phyloP scores from a whole-genome alignment of 2,797 vertebrate genomes.

The Psittacula derbiana region DNA sequence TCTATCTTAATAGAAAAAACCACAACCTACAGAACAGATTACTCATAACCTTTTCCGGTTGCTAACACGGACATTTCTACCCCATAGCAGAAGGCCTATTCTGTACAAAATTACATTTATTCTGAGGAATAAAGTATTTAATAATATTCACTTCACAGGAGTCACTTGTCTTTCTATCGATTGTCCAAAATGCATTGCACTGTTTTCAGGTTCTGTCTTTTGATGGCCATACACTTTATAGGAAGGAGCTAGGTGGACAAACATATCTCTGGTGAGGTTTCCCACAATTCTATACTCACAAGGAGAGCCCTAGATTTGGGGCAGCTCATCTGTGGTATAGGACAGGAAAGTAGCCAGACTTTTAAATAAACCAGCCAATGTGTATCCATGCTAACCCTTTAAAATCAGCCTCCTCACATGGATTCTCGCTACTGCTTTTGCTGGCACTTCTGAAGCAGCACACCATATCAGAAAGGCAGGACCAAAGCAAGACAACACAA shows the following conservation, averaged over 20 bases:
- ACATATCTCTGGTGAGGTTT: not conserved
- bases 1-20: not conserved
- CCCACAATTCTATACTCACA: not conserved
- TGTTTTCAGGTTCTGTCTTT: not conserved
- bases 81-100: accelerated
- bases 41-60: not conserved
- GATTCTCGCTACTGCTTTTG: not conserved
- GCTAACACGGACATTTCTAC: not conserved
- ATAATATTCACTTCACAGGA: not conserved
- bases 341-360: not conserved
- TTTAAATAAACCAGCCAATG: not conserved
- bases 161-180: not conserved
- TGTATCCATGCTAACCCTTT: not conserved
- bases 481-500: not conserved
- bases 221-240: not conserved
- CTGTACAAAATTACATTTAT: not conserved
- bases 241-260: not conserved
- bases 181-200: not conserved
- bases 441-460: not conserved
- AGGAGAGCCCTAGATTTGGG: not conserved
- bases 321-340: not conserved
- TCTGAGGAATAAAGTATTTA: not conserved
- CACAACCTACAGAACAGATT: not conserved
- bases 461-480: not conserved
- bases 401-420: not conserved